These are phyloP conservation scores for Stratiomys singularior DNA, from an alignment of 2,888 invertebrate genomes.

Conservation along the genomic window DNA sequence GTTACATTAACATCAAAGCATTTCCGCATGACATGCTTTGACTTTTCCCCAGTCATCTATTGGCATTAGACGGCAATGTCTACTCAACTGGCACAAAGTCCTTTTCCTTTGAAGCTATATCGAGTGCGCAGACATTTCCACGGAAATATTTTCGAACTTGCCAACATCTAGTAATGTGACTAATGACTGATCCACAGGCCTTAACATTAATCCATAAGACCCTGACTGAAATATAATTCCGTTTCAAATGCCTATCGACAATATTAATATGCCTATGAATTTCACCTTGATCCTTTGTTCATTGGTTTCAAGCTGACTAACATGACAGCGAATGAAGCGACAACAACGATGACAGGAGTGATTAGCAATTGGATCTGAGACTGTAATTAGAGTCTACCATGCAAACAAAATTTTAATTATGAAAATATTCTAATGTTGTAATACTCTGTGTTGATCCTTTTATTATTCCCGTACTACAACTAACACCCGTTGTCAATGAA, in stretches of 20 bases:
- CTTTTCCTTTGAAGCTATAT: background rate
- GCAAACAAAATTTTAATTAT: conserved; percentile 18
- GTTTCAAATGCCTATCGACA: background rate
- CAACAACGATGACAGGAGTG: background rate
- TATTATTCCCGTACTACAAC: no score
- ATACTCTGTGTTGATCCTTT: background rate
- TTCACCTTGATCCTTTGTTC: background rate
- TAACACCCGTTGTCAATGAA: no score
- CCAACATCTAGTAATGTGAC: background rate
- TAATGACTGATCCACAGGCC: background rate
- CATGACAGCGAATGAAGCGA: background rate
- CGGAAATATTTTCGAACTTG: background rate
- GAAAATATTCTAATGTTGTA: background rate
- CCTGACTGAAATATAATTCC: background rate
- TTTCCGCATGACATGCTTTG: conserved; percentile 12
- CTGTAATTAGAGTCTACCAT: conserved; percentile 3
- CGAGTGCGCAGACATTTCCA: background rate
- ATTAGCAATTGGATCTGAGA: conserved; percentile 21
- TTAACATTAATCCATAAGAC: conserved; percentile 12
- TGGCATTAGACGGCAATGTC: background rate
- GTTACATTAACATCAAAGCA: conserved; percentile 4
- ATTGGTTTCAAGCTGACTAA: background rate
- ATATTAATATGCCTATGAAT: background rate
- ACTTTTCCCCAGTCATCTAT: background rate
- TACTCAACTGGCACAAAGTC: background rate